Conservation (phyloP, 2,888 invertebrate species). For the Esperia sulphurella region DNA sequence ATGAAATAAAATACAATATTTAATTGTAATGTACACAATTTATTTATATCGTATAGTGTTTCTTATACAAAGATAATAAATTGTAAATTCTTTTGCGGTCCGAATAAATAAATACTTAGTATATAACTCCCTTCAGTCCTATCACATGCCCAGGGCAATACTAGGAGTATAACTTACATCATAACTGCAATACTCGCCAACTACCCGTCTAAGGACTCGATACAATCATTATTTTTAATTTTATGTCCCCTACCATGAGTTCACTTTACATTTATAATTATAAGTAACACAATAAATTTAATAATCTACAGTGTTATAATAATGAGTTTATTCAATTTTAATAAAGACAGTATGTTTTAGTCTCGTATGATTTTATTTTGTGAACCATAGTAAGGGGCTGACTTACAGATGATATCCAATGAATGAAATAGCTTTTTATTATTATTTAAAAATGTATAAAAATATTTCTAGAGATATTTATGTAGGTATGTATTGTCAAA, state of each 20-base stretch:
- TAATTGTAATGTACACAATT: conserved; percentile 77
- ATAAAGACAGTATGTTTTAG: neutral
- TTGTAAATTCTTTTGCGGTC: conserved; percentile 74
- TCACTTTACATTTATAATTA: conserved; percentile 1
- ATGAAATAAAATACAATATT: conserved; percentile 51
- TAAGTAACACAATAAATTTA: conserved; percentile 14
- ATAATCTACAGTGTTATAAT: neutral
- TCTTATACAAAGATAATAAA: conserved; percentile 79
- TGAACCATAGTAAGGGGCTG: conserved; percentile 28
- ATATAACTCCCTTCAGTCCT: conserved; percentile 54
- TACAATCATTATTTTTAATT: conserved; percentile 27
- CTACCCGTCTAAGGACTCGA: conserved; percentile 54
- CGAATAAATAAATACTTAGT: conserved; percentile 77
- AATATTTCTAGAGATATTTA: conserved; percentile 65
- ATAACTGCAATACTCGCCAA: conserved; percentile 50
- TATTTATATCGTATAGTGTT: conserved; percentile 75
- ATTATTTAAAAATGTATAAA: conserved; percentile 67
- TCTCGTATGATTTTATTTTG: neutral
- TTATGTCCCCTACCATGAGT: conserved; percentile 26
- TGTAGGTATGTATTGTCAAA: conserved; percentile 76
- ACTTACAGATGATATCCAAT: conserved; percentile 31
- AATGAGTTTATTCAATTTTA: neutral
- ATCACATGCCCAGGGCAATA: conserved; percentile 62
- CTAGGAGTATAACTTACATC: conserved; percentile 53
- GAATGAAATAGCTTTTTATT: conserved; percentile 50